These are phyloP conservation scores for Lycaena phlaeas DNA, from an alignment of 2,888 invertebrate genomes.

Conservation along the genomic window DNA sequence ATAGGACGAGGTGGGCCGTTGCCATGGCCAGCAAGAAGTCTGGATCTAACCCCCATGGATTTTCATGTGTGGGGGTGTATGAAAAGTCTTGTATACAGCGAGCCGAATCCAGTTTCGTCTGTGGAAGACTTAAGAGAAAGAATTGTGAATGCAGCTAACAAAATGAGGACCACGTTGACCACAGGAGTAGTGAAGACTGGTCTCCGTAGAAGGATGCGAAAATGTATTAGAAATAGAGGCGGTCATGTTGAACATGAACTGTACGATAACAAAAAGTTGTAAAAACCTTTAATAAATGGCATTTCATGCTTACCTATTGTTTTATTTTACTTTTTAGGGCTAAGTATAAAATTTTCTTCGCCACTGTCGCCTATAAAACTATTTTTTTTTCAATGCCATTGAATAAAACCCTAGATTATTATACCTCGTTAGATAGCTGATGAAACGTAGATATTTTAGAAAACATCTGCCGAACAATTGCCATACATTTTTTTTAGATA, in stretches of 20 bases:
- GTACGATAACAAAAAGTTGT: constrained; percentile 14
- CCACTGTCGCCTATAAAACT: too few relatives aligned
- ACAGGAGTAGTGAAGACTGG: constrained; percentile 16
- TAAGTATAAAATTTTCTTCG: too few relatives aligned
- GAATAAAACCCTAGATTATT: too few relatives aligned
- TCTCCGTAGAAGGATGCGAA: constrained; percentile 14
- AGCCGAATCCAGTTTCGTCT: constrained; percentile 16
- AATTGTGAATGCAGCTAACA: constrained; percentile 17
- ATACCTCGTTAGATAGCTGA: too few relatives aligned
- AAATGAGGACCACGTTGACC: constrained; percentile 13
- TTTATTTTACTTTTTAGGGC: constrained; percentile 10
- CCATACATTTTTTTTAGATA: too few relatives aligned
- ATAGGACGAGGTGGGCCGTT: constrained; percentile 23
- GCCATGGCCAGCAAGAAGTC: constrained; percentile 25
- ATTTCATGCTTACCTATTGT: constrained; percentile 1
- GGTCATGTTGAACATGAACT: constrained; percentile 15
- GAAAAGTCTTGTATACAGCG: constrained; percentile 19
- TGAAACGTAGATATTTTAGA: too few relatives aligned
- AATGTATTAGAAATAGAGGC: constrained; percentile 14
- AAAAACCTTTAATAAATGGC: constrained; percentile 8
- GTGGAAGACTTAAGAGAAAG: constrained; percentile 18
- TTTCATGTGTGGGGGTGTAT: constrained; percentile 22
- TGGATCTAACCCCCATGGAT: constrained; percentile 22
- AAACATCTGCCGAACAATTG: too few relatives aligned
- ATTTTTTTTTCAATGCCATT: too few relatives aligned